These are phyloP conservation scores for Clanis bilineata DNA, from an alignment of 2,888 invertebrate genomes.

Conservation along the genomic window DNA sequence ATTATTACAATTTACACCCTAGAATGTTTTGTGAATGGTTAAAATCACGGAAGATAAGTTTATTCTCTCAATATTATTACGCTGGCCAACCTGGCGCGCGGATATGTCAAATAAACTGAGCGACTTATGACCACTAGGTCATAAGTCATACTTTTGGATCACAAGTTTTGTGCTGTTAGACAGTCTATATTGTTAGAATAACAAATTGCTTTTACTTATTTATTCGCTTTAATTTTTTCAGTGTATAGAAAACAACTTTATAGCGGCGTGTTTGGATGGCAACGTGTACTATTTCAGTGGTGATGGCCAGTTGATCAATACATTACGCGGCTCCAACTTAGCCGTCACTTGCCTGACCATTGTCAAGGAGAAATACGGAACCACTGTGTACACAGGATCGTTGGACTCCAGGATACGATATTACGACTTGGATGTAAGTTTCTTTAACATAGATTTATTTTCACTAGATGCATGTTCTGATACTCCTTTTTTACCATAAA, in stretches of 20 bases:
- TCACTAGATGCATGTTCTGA: no score
- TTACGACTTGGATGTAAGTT: constrained; percentile 80
- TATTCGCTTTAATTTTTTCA: constrained; percentile 39
- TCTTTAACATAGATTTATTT: neutral
- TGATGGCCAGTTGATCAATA: constrained; percentile 77
- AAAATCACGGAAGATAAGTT: no score
- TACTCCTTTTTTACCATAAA: no score
- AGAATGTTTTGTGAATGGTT: no score
- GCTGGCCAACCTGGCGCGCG: no score
- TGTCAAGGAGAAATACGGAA: constrained; percentile 69
- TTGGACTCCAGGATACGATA: constrained; percentile 83
- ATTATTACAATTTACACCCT: no score
- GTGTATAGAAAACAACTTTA: constrained; percentile 82
- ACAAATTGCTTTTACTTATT: neutral
- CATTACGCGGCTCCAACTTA: constrained; percentile 81
- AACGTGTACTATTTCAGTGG: constrained; percentile 83
- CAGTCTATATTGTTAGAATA: no score
- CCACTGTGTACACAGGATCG: constrained; percentile 84
- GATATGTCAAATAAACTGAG: no score
- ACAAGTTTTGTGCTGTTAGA: no score
- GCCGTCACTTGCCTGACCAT: constrained; percentile 84
- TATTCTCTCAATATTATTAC: no score
- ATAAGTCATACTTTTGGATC: no score
- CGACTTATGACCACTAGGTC: no score
- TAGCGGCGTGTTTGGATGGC: constrained; percentile 85